phyloP scores from a whole-genome alignment of 2,113 vertebrate genomes.

The Mormoops blainvillei region DNA sequence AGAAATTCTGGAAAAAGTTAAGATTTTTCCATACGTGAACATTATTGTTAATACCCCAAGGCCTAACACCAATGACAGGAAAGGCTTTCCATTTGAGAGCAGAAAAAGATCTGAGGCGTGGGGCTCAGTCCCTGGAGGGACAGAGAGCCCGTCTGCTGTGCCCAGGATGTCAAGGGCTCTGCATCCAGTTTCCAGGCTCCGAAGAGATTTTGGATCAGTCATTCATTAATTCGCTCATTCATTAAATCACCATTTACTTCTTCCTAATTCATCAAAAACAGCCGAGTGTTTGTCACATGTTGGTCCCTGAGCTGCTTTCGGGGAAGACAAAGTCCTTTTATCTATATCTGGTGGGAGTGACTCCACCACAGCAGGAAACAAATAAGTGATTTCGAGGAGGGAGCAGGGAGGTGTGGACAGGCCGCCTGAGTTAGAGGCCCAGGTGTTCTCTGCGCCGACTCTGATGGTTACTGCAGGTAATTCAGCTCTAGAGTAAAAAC shows the following conservation, averaged over 20 bases:
- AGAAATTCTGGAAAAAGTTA: too few species aligned
- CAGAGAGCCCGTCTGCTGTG: neutral
- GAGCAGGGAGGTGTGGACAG: fast-evolving
- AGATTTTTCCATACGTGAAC: too few species aligned
- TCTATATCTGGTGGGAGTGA: too few species aligned
- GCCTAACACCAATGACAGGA: too few species aligned
- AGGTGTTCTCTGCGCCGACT: neutral
- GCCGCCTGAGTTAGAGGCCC: too few species aligned
- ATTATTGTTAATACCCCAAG: too few species aligned
- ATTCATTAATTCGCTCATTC: neutral
- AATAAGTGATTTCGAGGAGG: too few species aligned
- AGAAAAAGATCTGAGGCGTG: neutral
- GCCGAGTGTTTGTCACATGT: neutral
- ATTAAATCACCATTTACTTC: neutral
- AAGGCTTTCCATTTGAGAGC: too few species aligned
- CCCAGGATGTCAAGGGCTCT: neutral
- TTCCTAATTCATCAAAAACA: neutral
- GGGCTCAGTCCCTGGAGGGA: neutral
- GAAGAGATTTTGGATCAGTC: neutral
- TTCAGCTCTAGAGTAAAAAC: neutral
- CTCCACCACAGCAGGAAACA: too few species aligned
- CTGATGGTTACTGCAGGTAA: neutral
- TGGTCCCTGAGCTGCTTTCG: neutral
- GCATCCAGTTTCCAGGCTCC: neutral
- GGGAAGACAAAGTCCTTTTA: too few species aligned